Conservation (phyloP, 2,797 vertebrate genomes). For the Sorex maritimensis region DNA sequence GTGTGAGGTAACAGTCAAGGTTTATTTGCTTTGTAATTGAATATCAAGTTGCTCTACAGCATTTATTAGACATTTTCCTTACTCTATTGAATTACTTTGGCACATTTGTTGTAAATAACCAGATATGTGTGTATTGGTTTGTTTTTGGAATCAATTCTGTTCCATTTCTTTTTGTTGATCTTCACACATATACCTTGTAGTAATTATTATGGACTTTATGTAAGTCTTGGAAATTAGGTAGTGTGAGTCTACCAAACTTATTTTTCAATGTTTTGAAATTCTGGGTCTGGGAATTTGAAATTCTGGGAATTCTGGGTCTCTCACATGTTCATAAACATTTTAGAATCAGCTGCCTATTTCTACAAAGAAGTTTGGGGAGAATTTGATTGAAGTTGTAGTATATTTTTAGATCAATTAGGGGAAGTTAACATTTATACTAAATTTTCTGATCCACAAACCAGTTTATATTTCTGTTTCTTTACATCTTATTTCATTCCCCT, state of each 20-base stretch:
- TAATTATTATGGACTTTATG: neutral
- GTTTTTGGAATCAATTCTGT: neutral
- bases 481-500: neutral
- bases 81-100: neutral
- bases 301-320: conserved; percentile 31
- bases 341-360: conserved; percentile 10
- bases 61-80: conserved; percentile 21
- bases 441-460: neutral
- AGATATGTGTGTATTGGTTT: neutral
- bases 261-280: conserved; percentile 13
- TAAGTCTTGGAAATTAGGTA: conserved; percentile 22
- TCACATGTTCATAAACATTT: neutral
- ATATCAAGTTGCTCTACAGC: neutral
- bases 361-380: conserved; percentile 4
- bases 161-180: neutral
- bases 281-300: neutral
- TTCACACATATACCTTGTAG: neutral
- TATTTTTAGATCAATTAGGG: neutral
- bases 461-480: neutral
- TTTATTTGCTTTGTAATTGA: conserved; percentile 36
- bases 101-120: conserved; percentile 59
- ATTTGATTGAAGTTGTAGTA: neutral
- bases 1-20: neutral
- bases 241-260: neutral
- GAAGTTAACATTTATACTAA: neutral